Conservation (phyloP, 37 sponge, comb jelly and placozoan genomes). For the Cladorhizidae sp. region DNA sequence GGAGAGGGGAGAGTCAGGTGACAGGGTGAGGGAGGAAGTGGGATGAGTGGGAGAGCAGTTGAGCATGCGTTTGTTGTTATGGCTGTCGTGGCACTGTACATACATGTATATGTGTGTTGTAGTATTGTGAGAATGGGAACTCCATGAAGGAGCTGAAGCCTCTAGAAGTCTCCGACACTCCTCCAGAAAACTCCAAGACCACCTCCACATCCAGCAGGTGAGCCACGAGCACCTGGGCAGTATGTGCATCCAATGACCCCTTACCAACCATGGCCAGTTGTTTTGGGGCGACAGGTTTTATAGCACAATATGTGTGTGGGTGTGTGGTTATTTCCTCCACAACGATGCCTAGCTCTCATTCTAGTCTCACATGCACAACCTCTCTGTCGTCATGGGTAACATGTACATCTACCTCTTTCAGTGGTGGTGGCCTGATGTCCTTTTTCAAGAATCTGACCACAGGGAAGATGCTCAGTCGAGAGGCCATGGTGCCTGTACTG, state of each 20-base stretch:
- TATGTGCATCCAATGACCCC: no score
- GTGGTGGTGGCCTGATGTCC: conserved; percentile 78
- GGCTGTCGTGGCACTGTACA: neutral
- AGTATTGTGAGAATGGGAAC: neutral
- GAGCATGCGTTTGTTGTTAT: neutral
- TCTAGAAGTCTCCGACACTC: neutral
- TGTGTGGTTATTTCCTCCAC: neutral
- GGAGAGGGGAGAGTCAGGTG: neutral
- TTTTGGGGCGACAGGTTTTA: no score
- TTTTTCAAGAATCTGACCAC: conserved; percentile 84
- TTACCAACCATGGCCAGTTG: no score
- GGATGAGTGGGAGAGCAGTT: neutral
- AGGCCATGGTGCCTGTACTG: conserved; percentile 74
- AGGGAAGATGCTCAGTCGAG: conserved; percentile 71
- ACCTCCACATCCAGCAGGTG: conserved; percentile 3
- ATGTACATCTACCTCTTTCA: no score
- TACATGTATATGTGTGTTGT: neutral
- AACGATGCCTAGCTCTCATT: neutral
- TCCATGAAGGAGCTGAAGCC: conserved; percentile 15
- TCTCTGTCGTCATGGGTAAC: no score
- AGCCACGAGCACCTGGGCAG: neutral
- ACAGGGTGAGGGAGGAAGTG: neutral
- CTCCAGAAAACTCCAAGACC: neutral
- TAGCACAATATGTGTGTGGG: neutral
- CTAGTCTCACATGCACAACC: neutral